A percentile compares a stretch with the other conserved stretches of the same genome.
phyloP scores from a whole-genome alignment of 2,797 vertebrate genomes.

The Macroramphosus scolopax region DNA sequence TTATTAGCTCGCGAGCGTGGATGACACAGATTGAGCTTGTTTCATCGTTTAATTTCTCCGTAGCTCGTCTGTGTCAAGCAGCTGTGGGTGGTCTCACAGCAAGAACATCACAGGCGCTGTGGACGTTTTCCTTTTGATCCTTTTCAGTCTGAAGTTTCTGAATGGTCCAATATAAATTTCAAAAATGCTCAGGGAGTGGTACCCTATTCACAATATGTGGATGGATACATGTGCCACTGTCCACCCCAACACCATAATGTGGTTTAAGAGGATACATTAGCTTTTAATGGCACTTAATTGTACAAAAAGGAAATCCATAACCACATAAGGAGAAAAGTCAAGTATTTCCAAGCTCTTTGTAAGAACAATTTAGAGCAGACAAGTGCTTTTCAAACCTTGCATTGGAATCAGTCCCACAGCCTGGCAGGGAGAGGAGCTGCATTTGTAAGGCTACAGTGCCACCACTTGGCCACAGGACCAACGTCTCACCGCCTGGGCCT shows the following conservation, averaged over 20 bases:
- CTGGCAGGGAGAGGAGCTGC: conserved; percentile 30
- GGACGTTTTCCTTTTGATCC: conserved; percentile 55
- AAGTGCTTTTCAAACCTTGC: conserved; percentile 85
- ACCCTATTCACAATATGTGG: conserved; percentile 46
- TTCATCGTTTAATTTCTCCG: conserved; percentile 37
- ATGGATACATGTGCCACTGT: conserved; percentile 50
- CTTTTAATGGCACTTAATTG: conserved; percentile 83
- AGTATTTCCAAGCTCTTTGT: conserved; percentile 85
- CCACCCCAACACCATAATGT: conserved; percentile 70
- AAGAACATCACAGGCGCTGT: conserved; percentile 33
- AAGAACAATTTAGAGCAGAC: conserved; percentile 84
- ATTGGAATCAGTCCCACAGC: conserved; percentile 70
- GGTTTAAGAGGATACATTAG: conserved; percentile 78
- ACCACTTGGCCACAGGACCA: conserved; percentile 70
- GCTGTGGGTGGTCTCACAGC: conserved; percentile 58
- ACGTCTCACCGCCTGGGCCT: conserved; percentile 10
- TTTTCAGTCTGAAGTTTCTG: conserved; percentile 57
- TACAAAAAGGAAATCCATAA: conserved; percentile 82
- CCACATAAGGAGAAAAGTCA: conserved; percentile 84
- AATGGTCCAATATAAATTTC: conserved; percentile 61
- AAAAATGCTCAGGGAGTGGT: conserved; percentile 41
- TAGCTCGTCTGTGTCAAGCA: conserved; percentile 26
- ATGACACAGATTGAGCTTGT: conserved; percentile 38
- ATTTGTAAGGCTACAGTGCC: conserved; percentile 80
- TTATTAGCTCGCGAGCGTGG: not conserved